Evolutionary conservation across 2,797 vertebrate species (phyloP).

Genomic region (Galago senegalensis): DNA sequence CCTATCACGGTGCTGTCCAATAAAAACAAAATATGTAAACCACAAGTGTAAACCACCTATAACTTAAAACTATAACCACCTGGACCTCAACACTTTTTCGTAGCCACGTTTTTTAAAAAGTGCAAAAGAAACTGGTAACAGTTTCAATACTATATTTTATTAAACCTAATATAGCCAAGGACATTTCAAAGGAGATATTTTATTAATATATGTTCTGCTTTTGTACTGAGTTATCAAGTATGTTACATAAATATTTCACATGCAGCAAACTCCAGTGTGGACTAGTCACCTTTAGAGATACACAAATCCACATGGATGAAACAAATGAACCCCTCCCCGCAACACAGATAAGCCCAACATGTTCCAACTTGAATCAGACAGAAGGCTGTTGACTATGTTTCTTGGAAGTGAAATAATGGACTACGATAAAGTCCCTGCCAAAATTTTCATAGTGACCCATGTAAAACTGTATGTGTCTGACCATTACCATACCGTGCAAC

Average conservation of each 20-base stretch:
- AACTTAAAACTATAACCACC: too few species aligned
- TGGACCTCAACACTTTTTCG: slow-evolving; percentile 23
- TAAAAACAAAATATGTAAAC: not conserved
- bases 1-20: not conserved
- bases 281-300: not conserved
- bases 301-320: too few species aligned
- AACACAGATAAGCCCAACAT: too few species aligned
- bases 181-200: slow-evolving; percentile 29
- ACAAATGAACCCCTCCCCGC: too few species aligned
- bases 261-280: not conserved
- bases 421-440: too few species aligned
- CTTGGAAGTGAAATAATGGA: too few species aligned
- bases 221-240: not conserved
- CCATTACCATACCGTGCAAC: not conserved
- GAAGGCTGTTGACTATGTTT: too few species aligned
- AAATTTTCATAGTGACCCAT: too few species aligned
- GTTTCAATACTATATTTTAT: slow-evolving; percentile 49
- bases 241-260: not conserved
- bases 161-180: not conserved
- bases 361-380: too few species aligned
- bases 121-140: not conserved
- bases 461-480: not conserved
- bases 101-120: not conserved
- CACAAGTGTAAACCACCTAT: not conserved
- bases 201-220: not conserved